Evolutionary conservation across 2,888 invertebrate genomes (phyloP).

Genomic region (Oscheius myriophilus): DNA sequence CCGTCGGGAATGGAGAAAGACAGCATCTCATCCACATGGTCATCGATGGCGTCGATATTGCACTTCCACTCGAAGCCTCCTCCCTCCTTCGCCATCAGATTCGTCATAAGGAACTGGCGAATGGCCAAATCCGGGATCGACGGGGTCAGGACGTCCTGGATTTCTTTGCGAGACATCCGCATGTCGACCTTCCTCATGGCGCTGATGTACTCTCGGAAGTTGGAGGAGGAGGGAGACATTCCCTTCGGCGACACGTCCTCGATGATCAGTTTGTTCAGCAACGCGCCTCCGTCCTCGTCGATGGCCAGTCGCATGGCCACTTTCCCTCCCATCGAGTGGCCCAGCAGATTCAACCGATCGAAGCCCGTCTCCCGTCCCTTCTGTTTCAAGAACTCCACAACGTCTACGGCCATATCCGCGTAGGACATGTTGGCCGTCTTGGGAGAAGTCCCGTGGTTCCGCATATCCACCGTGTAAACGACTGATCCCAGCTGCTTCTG

Average conservation of each 20-base stretch:
- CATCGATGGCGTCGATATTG: constrained; percentile 80
- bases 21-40: constrained; percentile 76
- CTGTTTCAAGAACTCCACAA: constrained; percentile 74
- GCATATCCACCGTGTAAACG: constrained; percentile 84
- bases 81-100: constrained; percentile 76
- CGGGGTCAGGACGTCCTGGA: constrained; percentile 44
- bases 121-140: constrained; percentile 77
- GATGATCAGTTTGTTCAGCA: constrained; percentile 49
- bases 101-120: constrained; percentile 84
- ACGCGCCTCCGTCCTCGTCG: constrained; percentile 21
- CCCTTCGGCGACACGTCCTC: constrained; percentile 62
- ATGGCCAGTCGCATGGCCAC: constrained; percentile 59
- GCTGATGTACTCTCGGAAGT: constrained; percentile 53
- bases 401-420: constrained; percentile 81
- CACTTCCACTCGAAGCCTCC: constrained; percentile 71
- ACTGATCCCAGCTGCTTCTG: constrained; percentile 71
- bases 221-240: constrained; percentile 42
- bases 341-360: constrained; percentile 27
- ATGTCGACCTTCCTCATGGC: constrained; percentile 57
- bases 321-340: constrained; percentile 67
- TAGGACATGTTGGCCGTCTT: constrained; percentile 82
- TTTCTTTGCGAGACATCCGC: constrained; percentile 43
- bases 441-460: constrained; percentile 94
- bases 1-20: constrained; percentile 55
- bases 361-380: constrained; percentile 37